Evolutionary conservation across 1,140 invertebrate species (phyloP).

Genomic region (Coptotermes formosanus): DNA sequence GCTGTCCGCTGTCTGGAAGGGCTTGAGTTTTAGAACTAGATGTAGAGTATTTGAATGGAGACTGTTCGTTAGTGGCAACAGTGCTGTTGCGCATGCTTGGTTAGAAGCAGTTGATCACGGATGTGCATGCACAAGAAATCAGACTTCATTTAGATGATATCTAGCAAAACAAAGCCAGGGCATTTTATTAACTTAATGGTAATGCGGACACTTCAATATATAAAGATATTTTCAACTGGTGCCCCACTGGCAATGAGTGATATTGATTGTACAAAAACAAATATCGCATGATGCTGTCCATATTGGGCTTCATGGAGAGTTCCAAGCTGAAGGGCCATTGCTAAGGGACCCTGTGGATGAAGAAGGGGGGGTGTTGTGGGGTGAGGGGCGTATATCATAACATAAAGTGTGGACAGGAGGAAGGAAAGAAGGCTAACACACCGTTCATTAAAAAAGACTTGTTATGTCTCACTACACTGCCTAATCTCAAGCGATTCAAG

Average conservation of each 20-base stretch:
- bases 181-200: slow-evolving; percentile 3
- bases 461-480: neutral
- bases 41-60: too few species aligned
- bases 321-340: neutral
- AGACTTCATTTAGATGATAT: neutral
- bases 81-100: neutral
- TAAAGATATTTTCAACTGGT: neutral
- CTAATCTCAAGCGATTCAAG: neutral
- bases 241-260: neutral
- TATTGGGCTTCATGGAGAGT: neutral
- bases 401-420: slow-evolving; percentile 24
- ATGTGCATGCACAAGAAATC: neutral
- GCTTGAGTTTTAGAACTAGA: too few species aligned
- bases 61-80: neutral
- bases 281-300: neutral
- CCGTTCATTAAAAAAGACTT: neutral
- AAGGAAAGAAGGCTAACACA: neutral
- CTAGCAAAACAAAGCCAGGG: neutral
- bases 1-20: too few species aligned
- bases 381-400: slow-evolving; percentile 3
- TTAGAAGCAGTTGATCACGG: neutral
- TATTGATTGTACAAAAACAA: slow-evolving; percentile 9
- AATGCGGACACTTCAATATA: slow-evolving; percentile 16
- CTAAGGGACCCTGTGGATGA: too few species aligned
- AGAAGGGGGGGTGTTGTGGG: neutral